Base-by-base conservation (phyloP, 2,888 invertebrate species). In the Eledone cirrhosa region DNA sequence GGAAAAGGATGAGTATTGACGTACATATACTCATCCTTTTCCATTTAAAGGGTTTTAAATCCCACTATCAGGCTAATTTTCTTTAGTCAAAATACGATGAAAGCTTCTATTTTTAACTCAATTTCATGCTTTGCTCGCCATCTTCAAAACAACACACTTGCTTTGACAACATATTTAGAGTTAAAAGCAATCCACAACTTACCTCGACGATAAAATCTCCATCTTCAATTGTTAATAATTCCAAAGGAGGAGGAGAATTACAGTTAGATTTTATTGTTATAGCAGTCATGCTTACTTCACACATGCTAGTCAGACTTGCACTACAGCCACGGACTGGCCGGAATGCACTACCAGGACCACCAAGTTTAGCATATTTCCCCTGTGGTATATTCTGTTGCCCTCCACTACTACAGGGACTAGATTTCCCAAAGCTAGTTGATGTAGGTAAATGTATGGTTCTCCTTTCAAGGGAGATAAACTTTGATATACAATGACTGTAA, bases 291-390 rank as follows among this genome's bases (percentile, higher is more conserved):
- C 24, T 47, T 8, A 76, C 76, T 29, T 76, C 47, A 47, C 76
- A 76, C 48, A 48, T 27, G 16, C 48, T 29, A 72, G 41, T 2
- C 31, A 72, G 31, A 72, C 72, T n/a, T 48, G 76, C 41, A 19
- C 48, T 47, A 19, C 47, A 76, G 24, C 80, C 59, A 33, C 79
- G 72, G 2, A 87, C 87, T 27, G 86, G 86, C 41, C 83, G 82
- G 80, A 87, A 87, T n/a, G 87, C 87, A 80, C 86, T 86, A 24
- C 85, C 86, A 16, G 86, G 86, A 24, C 86, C 85, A n/a, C 87
- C 87, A 5, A 87, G 80, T 75, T 82, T 82, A 27, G 85, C 83
- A 31, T 83, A 82, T 59, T 81, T 82, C 5, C 86, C 86, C 78
- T 86, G 82, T 14, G 84, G 84, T 24, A 48, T 16, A n/a, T 24